Evolutionary conservation across 2,113 vertebrate species (phyloP).

Genomic region (Neotoma lepida): DNA sequence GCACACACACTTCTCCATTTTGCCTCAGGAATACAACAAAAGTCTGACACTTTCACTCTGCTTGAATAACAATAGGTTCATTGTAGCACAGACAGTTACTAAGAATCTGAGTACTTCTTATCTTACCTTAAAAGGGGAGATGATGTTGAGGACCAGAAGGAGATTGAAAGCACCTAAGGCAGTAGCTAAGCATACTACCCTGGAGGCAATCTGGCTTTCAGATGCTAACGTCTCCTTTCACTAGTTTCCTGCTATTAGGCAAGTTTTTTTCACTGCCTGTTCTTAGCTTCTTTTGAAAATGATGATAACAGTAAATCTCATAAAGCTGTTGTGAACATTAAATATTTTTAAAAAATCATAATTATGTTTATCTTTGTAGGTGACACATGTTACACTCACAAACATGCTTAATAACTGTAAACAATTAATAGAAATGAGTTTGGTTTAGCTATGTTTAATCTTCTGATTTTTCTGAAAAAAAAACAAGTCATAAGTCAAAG

Average conservation of each 20-base stretch:
- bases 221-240: constrained; percentile 24
- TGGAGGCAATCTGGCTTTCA: constrained; percentile 5
- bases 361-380: background rate
- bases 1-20: background rate
- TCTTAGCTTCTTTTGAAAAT: background rate
- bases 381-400: background rate
- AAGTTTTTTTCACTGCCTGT: background rate
- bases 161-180: background rate
- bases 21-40: constrained; percentile 1
- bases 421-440: background rate
- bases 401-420: background rate
- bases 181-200: background rate
- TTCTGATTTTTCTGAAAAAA: background rate
- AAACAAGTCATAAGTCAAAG: constrained; percentile 50
- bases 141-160: background rate
- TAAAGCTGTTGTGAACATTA: background rate
- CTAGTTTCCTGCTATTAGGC: background rate
- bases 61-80: background rate
- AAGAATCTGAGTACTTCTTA: constrained; percentile 9
- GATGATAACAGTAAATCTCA: background rate
- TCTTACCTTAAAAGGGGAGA: background rate
- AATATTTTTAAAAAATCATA: constrained; percentile 15
- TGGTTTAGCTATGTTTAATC: background rate
- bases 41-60: background rate
- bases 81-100: background rate